These are phyloP conservation scores for Leptatherina wallacei DNA, from an alignment of 2,797 vertebrate species.

Conservation along the genomic window DNA sequence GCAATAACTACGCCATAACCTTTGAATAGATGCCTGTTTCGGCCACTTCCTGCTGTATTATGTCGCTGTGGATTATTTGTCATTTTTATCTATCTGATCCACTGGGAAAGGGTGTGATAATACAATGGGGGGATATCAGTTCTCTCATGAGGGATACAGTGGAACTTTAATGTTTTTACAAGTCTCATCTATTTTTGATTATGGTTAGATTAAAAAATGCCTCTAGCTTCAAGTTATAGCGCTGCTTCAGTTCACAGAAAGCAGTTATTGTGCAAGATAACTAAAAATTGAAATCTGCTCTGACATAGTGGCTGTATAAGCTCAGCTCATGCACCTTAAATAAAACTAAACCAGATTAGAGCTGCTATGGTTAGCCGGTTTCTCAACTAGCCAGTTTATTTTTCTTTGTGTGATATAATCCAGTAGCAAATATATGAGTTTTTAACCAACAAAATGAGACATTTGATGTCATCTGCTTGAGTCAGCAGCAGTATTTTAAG, in stretches of 20 bases:
- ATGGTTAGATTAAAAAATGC: conserved; percentile 34
- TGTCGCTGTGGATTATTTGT: conserved; percentile 32
- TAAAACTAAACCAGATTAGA: background rate
- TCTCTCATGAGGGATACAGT: conserved; percentile 35
- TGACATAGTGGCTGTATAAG: conserved; percentile 15
- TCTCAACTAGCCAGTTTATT: background rate
- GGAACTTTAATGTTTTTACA: conserved; percentile 48
- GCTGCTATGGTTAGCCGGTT: background rate
- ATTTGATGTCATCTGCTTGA: background rate
- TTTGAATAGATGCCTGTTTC: conserved; percentile 12
- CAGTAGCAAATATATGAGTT: no score
- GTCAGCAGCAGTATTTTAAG: background rate
- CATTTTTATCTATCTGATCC: conserved; percentile 44
- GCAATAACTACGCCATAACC: background rate
- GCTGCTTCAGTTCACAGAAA: conserved; percentile 25
- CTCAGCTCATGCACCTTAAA: background rate
- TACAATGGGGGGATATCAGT: conserved; percentile 21
- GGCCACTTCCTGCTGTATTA: conserved; percentile 13
- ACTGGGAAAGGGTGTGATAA: conserved; percentile 37
- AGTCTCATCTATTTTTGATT: conserved; percentile 64
- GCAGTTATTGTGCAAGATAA: conserved; percentile 24
- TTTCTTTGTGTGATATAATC: background rate
- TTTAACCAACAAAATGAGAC: background rate
- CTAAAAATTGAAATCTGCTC: conserved; percentile 1
- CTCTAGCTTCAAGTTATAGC: conserved; percentile 4